Conservation (phyloP, 2,888 invertebrate genomes). For the Drosophila crucigera region DNA sequence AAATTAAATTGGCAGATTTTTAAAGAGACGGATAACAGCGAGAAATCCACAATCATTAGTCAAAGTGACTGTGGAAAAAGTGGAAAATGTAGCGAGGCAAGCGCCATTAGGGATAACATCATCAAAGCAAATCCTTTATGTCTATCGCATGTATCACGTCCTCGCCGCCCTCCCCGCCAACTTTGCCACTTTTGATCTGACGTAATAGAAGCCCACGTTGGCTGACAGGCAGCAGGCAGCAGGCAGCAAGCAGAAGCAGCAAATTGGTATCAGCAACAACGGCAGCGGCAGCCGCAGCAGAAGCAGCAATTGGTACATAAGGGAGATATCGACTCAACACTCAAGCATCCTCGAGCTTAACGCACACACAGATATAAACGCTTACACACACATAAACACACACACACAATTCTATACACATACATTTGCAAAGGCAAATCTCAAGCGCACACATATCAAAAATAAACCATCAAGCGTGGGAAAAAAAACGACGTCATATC, state of each 20-base stretch:
- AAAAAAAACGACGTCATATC: slow-evolving; percentile 68
- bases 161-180: neutral
- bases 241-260: slow-evolving; percentile 25
- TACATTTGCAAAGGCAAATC: slow-evolving; percentile 49
- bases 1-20: slow-evolving; percentile 53
- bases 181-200: slow-evolving; percentile 31
- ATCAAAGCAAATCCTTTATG: slow-evolving; percentile 81
- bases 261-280: slow-evolving; percentile 47
- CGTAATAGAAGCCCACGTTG: slow-evolving; percentile 41
- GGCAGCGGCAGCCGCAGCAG: neutral
- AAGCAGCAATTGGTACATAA: slow-evolving; percentile 69
- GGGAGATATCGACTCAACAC: slow-evolving; percentile 58
- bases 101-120: slow-evolving; percentile 78
- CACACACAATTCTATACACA: slow-evolving; percentile 21
- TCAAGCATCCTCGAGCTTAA: slow-evolving; percentile 26
- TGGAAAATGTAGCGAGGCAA: slow-evolving; percentile 45
- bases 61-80: slow-evolving; percentile 47
- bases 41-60: slow-evolving; percentile 66
- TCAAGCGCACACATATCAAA: slow-evolving; percentile 73
- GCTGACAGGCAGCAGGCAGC: slow-evolving; percentile 57
- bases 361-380: slow-evolving; percentile 11
- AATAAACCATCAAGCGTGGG: slow-evolving; percentile 62
- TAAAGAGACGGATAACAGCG: slow-evolving; percentile 32
- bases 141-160: slow-evolving; percentile 59
- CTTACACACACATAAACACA: slow-evolving; percentile 25